phyloP scores from a whole-genome alignment of 2,113 vertebrate species.

The Bostrychus sinensis region DNA sequence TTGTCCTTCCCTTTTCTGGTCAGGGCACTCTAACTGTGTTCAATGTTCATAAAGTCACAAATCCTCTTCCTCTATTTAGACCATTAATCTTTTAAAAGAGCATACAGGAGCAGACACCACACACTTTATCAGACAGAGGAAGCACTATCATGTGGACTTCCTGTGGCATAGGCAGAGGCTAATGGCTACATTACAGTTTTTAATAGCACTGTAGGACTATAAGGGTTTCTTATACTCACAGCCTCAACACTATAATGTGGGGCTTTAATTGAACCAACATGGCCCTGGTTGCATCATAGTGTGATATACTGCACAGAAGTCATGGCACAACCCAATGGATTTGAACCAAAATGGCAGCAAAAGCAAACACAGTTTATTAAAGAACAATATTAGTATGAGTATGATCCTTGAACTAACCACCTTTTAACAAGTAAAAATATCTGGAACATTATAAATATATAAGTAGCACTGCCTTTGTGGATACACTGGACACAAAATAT shows the following conservation, averaged over 20 bases:
- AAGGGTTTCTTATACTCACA: conserved; percentile 1
- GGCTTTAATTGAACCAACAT: conserved; percentile 25
- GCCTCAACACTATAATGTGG: conserved; percentile 8
- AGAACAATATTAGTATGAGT: neutral
- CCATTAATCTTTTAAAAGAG: conserved; percentile 60
- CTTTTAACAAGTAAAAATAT: too few relatives aligned
- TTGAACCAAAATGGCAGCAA: neutral
- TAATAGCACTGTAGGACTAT: conserved; percentile 24
- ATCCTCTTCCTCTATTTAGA: conserved; percentile 24
- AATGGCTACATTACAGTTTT: conserved; percentile 40
- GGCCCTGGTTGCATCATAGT: neutral
- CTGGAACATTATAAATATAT: too few relatives aligned
- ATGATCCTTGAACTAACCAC: too few relatives aligned
- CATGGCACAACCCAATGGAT: neutral
- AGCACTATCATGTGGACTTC: conserved; percentile 44
- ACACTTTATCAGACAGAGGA: conserved; percentile 31
- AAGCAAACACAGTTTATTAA: neutral
- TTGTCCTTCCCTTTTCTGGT: conserved; percentile 9
- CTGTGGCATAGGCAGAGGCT: conserved; percentile 32
- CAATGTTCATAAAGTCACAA: conserved; percentile 25
- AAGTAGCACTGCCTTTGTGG: too few relatives aligned
- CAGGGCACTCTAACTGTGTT: conserved; percentile 12
- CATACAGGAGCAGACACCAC: conserved; percentile 32
- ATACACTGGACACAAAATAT: too few relatives aligned
- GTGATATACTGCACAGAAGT: neutral